Evolutionary conservation across 2,888 invertebrate species (phyloP).

Genomic region (Dryococelus australis): DNA sequence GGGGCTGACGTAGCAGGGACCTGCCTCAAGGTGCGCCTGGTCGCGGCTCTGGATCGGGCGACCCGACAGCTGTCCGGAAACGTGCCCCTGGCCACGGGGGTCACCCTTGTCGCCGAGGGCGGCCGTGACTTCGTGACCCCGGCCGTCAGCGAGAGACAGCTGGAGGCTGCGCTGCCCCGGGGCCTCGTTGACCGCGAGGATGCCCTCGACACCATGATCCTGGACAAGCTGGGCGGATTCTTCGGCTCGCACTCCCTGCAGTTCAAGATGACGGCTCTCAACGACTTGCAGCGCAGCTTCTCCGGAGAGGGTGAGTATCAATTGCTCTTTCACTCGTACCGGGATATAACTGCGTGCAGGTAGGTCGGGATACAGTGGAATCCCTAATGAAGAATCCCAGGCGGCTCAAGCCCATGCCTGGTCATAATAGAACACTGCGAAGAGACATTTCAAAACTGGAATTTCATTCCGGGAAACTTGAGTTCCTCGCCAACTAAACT

Average conservation of each 20-base stretch:
- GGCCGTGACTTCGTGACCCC: conserved; percentile 59
- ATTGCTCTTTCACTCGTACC: neutral
- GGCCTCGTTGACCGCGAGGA: conserved; percentile 75
- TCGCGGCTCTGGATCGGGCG: conserved; percentile 78
- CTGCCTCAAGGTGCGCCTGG: conserved; percentile 80
- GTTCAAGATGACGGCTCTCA: conserved; percentile 77
- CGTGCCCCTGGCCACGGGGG: conserved; percentile 74
- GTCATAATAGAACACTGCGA: too few species aligned
- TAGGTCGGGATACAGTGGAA: neutral
- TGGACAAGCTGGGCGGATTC: conserved; percentile 76
- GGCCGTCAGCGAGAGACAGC: conserved; percentile 65
- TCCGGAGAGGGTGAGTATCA: conserved; percentile 63
- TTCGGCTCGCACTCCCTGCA: conserved; percentile 79
- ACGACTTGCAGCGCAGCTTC: conserved; percentile 69
- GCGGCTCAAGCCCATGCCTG: neutral
- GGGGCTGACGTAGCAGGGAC: conserved; percentile 61
- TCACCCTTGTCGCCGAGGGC: conserved; percentile 66
- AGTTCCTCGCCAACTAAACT: too few species aligned
- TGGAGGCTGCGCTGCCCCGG: conserved; percentile 77
- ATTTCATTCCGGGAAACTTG: too few species aligned
- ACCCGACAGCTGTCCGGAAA: conserved; percentile 66
- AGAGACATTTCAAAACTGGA: too few species aligned
- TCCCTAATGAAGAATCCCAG: conserved; percentile 12
- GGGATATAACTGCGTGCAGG: neutral
- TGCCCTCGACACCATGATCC: conserved; percentile 76